Evolutionary conservation across 2,113 vertebrate genomes (phyloP), one percentile per base, ranked within the genome.

Genomic region (Stigmatopora argus): DNA sequence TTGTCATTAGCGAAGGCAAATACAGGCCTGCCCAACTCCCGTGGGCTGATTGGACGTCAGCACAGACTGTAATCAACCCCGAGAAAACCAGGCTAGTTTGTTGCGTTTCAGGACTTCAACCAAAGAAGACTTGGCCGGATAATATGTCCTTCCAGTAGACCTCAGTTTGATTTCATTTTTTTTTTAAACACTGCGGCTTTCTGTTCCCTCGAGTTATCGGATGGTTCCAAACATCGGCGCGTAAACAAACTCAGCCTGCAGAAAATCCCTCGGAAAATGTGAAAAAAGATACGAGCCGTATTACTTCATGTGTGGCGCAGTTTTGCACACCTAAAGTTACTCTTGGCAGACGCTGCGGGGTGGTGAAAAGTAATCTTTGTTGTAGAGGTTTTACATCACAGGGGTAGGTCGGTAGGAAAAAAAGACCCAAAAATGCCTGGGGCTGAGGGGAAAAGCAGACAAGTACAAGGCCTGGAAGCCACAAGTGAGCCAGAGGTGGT

Each of bases 381-480:
- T 5, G 45, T 74, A 67, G 78, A 82, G 80, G 79, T 83, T 85
- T 56, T 80, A 69, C 80, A 83, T 86, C 83, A 67, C 79, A 73
- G 77, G 73, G 46, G 85, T 85, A 85, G 86, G 86, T 87, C 85
- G 79, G 85, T 86, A 86, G 82, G 86, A 88, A 88, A 49, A 49
- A 41, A 41, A 38, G 71, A 73, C 64, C 35, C 74, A 83, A 83
- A 73, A 87, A 88, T 87, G 82, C 66, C 77, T 81, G 72, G 75
- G 67, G 76, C 69, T 67, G 83, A 80, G 72, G 73, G 82, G 73
- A 80, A 87, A 88, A 85, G 62, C 44, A 67, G 71, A 87, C 70
- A 67, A 70, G 75, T 77, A 69, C 64, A 78, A 76, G 69, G 75
- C 56, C 74, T 41, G 65, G 71, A 66, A 75, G 71, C 2, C 21